These are phyloP conservation scores for Microplitis mediator DNA, from an alignment of 1,140 invertebrate genomes.

Conservation along the genomic window DNA sequence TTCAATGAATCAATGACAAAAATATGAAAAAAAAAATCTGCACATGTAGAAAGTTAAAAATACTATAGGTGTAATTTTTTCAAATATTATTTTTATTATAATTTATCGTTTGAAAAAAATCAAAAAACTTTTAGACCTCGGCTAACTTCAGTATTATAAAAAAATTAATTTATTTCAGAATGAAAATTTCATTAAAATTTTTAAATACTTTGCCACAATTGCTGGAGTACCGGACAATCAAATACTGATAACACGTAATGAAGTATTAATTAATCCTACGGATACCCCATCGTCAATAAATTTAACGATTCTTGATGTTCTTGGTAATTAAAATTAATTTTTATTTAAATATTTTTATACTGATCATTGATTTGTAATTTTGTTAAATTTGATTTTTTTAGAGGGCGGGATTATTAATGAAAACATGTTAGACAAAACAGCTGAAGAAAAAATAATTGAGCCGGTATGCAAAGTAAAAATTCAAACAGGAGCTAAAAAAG, in stretches of 20 bases:
- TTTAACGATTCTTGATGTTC: conserved; percentile 52
- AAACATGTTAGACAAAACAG: conserved; percentile 2
- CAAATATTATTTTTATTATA: too few relatives aligned
- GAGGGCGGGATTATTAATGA: conserved; percentile 50
- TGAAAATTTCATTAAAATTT: conserved; percentile 48
- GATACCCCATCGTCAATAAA: conserved; percentile 51
- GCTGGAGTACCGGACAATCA: conserved; percentile 47
- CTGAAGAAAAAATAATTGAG: background rate
- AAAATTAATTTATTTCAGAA: conserved; percentile 39
- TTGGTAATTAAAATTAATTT: conserved; percentile 40
- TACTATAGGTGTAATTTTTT: too few relatives aligned
- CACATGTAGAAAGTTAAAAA: too few relatives aligned
- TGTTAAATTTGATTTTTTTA: conserved; percentile 28
- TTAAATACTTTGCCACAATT: conserved; percentile 50
- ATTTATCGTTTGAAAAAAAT: too few relatives aligned
- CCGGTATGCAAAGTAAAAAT: conserved; percentile 50
- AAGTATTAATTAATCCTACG: conserved; percentile 39
- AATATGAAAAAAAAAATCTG: too few relatives aligned
- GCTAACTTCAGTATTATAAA: too few relatives aligned
- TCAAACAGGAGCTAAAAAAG: conserved; percentile 44
- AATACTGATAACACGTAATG: conserved; percentile 48
- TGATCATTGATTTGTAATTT: background rate
- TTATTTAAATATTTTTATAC: background rate
- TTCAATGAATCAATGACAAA: too few relatives aligned
- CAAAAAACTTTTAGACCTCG: too few relatives aligned